A percentile compares a stretch with the other conserved stretches of the same genome.
Conservation (phyloP, 2,113 vertebrate genomes). For the cattle (Bos taurus) region ARS-UCD2.0 NC_037342.1:66389001-66389500, state of each 20-base stretch:
- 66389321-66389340: neutral
- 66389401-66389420: neutral
- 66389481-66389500: no score
- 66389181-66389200: neutral
- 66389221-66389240: neutral
- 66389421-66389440: neutral
- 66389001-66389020: neutral
- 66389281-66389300: neutral
- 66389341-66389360: neutral
- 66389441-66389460: neutral
- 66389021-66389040: neutral
- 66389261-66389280: neutral
- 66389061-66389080: neutral
- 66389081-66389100: neutral
- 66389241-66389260: neutral
- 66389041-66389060: neutral
- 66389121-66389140: neutral
- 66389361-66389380: neutral
- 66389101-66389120: neutral
- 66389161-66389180: neutral
- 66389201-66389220: neutral
- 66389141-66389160: neutral
- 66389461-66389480: no score
- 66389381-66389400: neutral
- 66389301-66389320: fast-evolving